A percentile compares a stretch with the other conserved stretches of the same genome.
Conservation (phyloP, 2,797 vertebrate species). For the Margarornis squamiger region DNA sequence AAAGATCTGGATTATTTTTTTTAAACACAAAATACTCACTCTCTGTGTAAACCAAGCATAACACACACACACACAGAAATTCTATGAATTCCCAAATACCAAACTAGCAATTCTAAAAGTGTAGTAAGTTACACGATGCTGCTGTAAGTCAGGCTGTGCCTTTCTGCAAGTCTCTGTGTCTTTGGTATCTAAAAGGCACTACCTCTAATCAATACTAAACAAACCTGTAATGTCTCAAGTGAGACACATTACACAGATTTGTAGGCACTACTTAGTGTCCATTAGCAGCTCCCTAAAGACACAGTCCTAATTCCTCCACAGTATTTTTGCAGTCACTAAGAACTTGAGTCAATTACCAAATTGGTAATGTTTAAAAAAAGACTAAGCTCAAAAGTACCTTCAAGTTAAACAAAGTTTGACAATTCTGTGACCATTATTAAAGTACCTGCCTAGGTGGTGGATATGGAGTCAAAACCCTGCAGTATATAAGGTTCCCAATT, state of each 20-base stretch:
- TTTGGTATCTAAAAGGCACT: not conserved
- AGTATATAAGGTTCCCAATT: slow-evolving; percentile 57
- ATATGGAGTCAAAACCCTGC: slow-evolving; percentile 69
- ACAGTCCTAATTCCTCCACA: not conserved
- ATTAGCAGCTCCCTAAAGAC: not conserved
- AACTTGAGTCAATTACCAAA: not conserved
- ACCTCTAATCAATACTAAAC: not conserved
- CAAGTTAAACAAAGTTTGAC: not conserved
- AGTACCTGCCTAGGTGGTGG: slow-evolving; percentile 49
- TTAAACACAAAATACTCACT: slow-evolving; percentile 25
- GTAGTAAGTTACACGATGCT: not conserved
- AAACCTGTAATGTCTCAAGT: not conserved
- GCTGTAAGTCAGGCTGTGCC: not conserved
- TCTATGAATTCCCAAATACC: not conserved
- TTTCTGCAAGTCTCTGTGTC: not conserved
- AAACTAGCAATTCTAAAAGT: not conserved
- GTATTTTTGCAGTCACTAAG: not conserved
- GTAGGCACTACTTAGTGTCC: not conserved
- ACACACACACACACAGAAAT: not conserved
- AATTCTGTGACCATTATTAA: not conserved
- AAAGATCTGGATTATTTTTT: not conserved
- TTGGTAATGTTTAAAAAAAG: not conserved
- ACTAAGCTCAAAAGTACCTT: not conserved
- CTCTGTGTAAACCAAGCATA: slow-evolving; percentile 30
- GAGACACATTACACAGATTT: not conserved